These are phyloP conservation scores for Diplogasteroides magnus DNA, from an alignment of 1,140 invertebrate genomes.

Conservation along the genomic window DNA sequence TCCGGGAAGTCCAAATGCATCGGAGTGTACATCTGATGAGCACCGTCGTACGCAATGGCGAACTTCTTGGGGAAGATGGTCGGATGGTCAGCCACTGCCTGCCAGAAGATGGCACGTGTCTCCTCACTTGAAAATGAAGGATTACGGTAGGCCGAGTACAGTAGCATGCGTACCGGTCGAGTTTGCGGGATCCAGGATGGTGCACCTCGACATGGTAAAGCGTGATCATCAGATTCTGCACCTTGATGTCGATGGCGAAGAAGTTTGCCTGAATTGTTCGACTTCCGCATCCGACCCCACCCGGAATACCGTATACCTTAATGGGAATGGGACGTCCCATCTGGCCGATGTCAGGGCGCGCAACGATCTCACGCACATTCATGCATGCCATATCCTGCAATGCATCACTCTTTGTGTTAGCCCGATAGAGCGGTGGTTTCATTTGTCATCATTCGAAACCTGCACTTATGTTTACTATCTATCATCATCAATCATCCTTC, in stretches of 20 bases:
- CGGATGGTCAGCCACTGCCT: slow-evolving; percentile 26
- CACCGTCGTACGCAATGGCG: slow-evolving; percentile 39
- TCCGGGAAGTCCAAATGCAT: slow-evolving; percentile 31
- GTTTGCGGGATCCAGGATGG: slow-evolving; percentile 33
- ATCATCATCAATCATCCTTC: not conserved
- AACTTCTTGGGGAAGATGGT: slow-evolving; percentile 36
- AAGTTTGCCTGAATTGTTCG: slow-evolving; percentile 31
- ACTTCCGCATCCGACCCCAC: no score
- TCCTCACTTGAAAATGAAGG: slow-evolving; percentile 34
- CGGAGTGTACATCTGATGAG: slow-evolving; percentile 35
- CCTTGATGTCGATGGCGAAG: slow-evolving; percentile 26
- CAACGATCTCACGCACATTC: slow-evolving; percentile 27
- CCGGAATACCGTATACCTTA: not conserved
- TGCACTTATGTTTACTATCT: no score
- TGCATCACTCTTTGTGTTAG: no score
- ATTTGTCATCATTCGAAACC: not conserved
- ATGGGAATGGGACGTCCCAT: slow-evolving; percentile 27
- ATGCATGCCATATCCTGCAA: slow-evolving; percentile 30
- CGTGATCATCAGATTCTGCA: slow-evolving; percentile 31
- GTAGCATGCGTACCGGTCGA: slow-evolving; percentile 15
- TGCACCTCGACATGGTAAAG: slow-evolving; percentile 35
- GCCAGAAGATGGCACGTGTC: slow-evolving; percentile 39
- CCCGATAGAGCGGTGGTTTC: no score
- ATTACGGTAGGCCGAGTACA: not conserved
- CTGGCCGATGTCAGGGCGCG: slow-evolving; percentile 30